Percentiles rank a stretch among this genome's conserved stretches.
Conservation (phyloP, 2,797 vertebrate species). For the Pagetopsis macropterus region DNA sequence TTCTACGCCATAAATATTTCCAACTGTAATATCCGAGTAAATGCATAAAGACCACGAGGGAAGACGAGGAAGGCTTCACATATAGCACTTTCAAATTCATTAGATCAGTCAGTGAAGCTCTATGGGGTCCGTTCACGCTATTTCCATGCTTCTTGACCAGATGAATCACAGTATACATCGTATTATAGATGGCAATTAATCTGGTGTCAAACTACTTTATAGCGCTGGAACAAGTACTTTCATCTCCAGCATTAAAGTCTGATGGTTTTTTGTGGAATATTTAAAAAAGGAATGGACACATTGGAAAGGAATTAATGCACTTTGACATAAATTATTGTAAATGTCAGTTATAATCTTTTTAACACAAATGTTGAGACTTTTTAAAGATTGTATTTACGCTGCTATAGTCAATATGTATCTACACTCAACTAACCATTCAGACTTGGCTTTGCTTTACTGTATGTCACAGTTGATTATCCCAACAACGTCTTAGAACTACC, state of each 20-base stretch:
- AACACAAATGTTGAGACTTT: neutral
- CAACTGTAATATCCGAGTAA: conserved; percentile 6
- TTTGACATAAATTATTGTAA: neutral
- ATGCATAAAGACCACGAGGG: neutral
- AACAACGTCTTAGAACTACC: no score
- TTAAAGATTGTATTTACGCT: neutral
- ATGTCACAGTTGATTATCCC: no score
- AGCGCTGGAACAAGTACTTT: conserved; percentile 43
- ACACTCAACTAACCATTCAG: no score
- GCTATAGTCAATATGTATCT: neutral
- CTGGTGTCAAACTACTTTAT: conserved; percentile 24
- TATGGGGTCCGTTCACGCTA: conserved; percentile 3
- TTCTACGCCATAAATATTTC: conserved; percentile 5
- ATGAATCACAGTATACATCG: conserved; percentile 46
- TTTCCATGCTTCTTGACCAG: conserved; percentile 32
- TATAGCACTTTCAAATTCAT: conserved; percentile 9
- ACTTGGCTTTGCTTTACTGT: no score
- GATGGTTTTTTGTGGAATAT: conserved; percentile 25
- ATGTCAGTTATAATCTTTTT: neutral
- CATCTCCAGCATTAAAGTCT: conserved; percentile 34
- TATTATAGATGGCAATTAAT: conserved; percentile 50
- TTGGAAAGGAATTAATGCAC: neutral
- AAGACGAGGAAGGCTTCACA: conserved; percentile 4
- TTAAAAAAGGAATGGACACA: neutral
- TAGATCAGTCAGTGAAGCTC: conserved; percentile 23